Evolutionary conservation across 2,113 vertebrate species (phyloP).

Genomic region (Oreochromis aureus): DNA sequence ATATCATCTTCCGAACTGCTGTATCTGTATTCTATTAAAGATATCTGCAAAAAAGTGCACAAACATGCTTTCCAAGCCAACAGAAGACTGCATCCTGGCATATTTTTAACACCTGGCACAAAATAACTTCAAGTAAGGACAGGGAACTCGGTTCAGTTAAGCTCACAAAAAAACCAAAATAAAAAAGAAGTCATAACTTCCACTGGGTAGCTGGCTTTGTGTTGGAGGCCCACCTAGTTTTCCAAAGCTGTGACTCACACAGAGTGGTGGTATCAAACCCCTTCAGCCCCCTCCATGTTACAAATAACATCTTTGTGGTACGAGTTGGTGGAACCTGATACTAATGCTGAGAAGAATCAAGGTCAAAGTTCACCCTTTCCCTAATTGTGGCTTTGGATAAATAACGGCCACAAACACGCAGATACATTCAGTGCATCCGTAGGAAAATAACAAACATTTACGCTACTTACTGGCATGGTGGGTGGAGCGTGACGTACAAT

Average conservation of each 20-base stretch:
- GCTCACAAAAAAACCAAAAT: background rate
- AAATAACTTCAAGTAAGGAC: background rate
- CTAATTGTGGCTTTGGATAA: background rate
- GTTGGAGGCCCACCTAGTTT: constrained; percentile 36
- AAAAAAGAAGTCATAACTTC: constrained; percentile 23
- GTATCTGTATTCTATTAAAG: background rate
- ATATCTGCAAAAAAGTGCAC: background rate
- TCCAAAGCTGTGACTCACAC: constrained; percentile 52
- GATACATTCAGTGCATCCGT: background rate
- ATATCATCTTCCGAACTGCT: background rate
- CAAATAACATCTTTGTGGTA: background rate
- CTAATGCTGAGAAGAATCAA: background rate
- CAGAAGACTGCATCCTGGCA: background rate
- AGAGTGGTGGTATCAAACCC: constrained; percentile 28
- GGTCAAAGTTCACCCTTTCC: background rate
- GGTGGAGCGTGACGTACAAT: background rate
- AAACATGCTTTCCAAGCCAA: background rate
- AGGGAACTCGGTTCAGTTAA: background rate
- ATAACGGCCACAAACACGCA: background rate
- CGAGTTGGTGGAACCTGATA: background rate
- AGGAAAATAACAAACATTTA: background rate
- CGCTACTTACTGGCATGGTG: constrained; percentile 35
- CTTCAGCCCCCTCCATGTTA: background rate
- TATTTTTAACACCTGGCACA: background rate
- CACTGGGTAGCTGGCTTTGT: background rate